Percentiles rank a stretch among this genome's conserved stretches.
phyloP scores from a whole-genome alignment of 2,797 vertebrate genomes.

The Scyliorhinus canicula region DNA sequence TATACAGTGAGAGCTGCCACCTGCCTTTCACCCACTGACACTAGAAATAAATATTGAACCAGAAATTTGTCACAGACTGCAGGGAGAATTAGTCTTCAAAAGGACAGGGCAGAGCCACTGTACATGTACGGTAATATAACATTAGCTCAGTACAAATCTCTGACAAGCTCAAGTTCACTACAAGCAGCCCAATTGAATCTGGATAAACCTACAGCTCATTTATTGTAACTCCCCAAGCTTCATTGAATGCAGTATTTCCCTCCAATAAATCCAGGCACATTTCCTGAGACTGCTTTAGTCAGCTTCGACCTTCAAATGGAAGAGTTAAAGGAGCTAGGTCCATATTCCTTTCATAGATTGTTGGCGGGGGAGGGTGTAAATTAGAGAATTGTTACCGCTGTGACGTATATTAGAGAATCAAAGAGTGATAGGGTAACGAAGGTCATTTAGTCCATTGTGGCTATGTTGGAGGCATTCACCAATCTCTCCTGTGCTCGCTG shows the following conservation, averaged over 20 bases:
- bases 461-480: background rate
- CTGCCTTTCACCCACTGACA: background rate
- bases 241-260: background rate
- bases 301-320: background rate
- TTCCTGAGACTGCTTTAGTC: background rate
- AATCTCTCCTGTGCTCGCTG: background rate
- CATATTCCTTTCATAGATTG: background rate
- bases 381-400: background rate
- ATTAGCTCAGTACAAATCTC: slow-evolving; percentile 4
- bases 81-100: background rate
- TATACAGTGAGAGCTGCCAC: background rate
- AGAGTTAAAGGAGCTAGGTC: background rate
- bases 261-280: background rate
- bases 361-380: background rate
- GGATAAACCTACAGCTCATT: background rate
- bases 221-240: slow-evolving; percentile 22
- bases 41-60: background rate
- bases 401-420: background rate
- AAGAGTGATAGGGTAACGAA: background rate
- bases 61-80: background rate
- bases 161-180: background rate
- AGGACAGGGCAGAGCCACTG: background rate
- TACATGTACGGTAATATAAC: background rate
- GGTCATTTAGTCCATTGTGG: background rate
- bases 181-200: background rate